Percentiles rank a stretch among this genome's conserved stretches.
Conservation (phyloP, 2,797 vertebrate genomes). For the Labroides dimidiatus region DNA sequence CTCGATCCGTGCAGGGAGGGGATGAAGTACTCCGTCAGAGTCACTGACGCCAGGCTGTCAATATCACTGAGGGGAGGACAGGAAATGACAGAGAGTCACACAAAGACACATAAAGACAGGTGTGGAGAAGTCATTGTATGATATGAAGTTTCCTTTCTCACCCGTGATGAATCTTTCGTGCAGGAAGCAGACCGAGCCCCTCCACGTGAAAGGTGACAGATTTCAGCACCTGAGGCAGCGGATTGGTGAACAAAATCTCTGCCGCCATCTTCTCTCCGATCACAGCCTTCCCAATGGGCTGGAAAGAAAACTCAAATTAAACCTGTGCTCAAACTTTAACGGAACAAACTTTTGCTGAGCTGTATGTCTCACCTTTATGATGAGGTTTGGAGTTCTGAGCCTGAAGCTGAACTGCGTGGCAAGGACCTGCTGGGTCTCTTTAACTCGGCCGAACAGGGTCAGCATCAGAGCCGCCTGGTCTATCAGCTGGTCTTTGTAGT, state of each 20-base stretch:
- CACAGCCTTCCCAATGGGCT: constrained; percentile 78
- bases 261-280: constrained; percentile 83
- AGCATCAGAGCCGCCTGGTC: constrained; percentile 92
- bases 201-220: constrained; percentile 87
- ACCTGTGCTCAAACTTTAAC: neutral
- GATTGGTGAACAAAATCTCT: constrained; percentile 91
- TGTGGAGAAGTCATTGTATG: neutral
- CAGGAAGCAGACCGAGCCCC: constrained; percentile 86
- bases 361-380: constrained; percentile 81
- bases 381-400: constrained; percentile 88
- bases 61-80: constrained; percentile 78
- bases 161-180: constrained; percentile 66
- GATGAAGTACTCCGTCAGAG: constrained; percentile 84
- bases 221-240: constrained; percentile 84
- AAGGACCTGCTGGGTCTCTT: constrained; percentile 83
- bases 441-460: constrained; percentile 81
- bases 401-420: constrained; percentile 92
- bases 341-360: neutral
- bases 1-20: constrained; percentile 85
- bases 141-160: constrained; percentile 47
- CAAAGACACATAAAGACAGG: constrained; percentile 13
- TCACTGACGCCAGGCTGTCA: constrained; percentile 73
- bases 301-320: neutral
- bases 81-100: constrained; percentile 65
- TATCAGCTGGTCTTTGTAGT: constrained; percentile 87